A percentile compares a stretch with the other conserved stretches of the same genome.
phyloP scores from a whole-genome alignment of 2,797 vertebrate species.

The Gymnothorax javanicus region DNA sequence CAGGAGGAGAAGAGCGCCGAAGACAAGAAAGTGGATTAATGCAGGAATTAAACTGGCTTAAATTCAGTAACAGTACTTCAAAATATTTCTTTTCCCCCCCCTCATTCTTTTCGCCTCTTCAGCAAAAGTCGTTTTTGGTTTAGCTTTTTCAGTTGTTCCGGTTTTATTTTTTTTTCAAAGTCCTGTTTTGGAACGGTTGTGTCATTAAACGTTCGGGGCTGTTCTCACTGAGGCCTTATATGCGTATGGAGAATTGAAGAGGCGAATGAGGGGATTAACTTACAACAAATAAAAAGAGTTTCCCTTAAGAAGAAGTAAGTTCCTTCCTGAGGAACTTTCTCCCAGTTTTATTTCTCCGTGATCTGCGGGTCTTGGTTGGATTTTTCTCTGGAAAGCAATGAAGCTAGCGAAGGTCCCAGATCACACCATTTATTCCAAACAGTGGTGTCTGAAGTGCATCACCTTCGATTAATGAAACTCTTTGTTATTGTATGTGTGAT shows the following conservation, averaged over 20 bases:
- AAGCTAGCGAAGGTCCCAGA: neutral
- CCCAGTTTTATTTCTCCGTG: neutral
- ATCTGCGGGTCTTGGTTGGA: neutral
- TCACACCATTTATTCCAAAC: constrained; percentile 11
- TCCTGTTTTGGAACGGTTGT: constrained; percentile 32
- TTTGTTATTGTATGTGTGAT: neutral
- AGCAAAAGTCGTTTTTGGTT: constrained; percentile 20
- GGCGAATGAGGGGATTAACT: neutral
- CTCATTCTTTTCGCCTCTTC: constrained; percentile 31
- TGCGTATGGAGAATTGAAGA: neutral
- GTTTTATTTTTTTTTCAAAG: constrained; percentile 37
- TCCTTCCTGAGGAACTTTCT: neutral
- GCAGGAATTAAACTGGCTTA: neutral
- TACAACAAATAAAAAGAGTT: neutral
- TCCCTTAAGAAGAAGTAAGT: neutral
- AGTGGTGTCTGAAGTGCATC: constrained; percentile 6
- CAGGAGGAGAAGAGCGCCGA: constrained; percentile 75
- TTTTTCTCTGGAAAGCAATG: neutral
- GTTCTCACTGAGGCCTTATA: neutral
- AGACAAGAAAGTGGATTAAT: constrained; percentile 93
- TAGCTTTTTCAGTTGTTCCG: neutral
- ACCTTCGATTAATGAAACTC: constrained; percentile 19
- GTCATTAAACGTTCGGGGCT: neutral
- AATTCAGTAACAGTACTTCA: constrained; percentile 32
- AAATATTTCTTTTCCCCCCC: constrained; percentile 53